A percentile compares a stretch with the other conserved stretches of the same genome.
Conservation (phyloP, 2,888 invertebrate genomes). For the Ditylenchus weischeri region DNA sequence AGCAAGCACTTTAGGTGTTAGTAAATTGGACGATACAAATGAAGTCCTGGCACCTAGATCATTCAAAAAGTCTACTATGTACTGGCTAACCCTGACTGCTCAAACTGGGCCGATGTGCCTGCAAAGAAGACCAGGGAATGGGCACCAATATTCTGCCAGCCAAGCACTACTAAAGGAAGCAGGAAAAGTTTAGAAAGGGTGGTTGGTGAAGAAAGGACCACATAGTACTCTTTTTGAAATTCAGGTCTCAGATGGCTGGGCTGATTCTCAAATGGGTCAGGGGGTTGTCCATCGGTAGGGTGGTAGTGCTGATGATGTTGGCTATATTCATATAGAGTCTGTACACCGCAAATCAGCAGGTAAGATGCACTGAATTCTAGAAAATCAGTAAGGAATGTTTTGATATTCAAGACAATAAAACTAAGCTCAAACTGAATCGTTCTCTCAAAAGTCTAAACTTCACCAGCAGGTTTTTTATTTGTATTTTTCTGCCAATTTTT, state of each 20-base stretch:
- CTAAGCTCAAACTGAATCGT: no score
- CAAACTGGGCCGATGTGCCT: constrained; percentile 2
- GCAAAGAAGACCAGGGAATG: constrained; percentile 6
- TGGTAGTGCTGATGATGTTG: background rate
- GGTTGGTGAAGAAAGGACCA: background rate
- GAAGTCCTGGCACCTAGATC: constrained; percentile 4
- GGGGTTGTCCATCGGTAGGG: background rate
- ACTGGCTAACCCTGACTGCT: background rate
- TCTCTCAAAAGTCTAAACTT: no score
- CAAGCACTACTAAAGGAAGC: background rate
- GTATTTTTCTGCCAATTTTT: no score
- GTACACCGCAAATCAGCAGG: background rate
- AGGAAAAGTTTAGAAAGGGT: background rate
- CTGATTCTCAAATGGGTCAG: background rate
- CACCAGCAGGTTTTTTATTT: no score
- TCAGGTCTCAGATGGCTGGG: constrained; percentile 6
- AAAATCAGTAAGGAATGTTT: no score
- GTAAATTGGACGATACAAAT: background rate
- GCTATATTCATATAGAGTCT: no score
- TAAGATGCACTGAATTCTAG: background rate
- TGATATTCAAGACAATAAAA: no score
- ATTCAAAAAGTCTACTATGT: constrained; percentile 6
- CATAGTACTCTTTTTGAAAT: constrained; percentile 12
- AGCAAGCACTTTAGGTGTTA: background rate
- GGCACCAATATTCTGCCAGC: constrained; percentile 8